These are phyloP conservation scores for Chalcis sispes DNA, from an alignment of 2,888 invertebrate species.

Conservation along the genomic window DNA sequence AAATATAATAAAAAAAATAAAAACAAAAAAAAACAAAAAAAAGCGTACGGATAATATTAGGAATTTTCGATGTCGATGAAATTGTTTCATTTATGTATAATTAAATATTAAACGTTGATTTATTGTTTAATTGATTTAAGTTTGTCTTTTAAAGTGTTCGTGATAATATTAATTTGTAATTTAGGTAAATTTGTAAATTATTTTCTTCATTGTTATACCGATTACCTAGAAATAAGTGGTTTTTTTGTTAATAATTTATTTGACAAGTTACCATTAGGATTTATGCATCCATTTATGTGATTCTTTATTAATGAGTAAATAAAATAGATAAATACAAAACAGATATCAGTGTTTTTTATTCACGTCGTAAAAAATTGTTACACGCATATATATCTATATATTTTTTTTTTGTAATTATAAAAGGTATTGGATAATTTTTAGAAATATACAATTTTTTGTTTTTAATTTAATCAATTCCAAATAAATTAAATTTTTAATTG, in stretches of 20 bases:
- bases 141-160: constrained; percentile 12
- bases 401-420: too few relatives aligned
- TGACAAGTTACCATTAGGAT: constrained; percentile 44
- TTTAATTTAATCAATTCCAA: too few relatives aligned
- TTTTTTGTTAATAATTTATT: constrained; percentile 18
- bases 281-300: constrained; percentile 46
- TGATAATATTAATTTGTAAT: not conserved
- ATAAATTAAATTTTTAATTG: too few relatives aligned
- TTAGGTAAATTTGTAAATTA: not conserved
- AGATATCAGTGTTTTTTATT: not conserved
- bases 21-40: too few relatives aligned
- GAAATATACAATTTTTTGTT: too few relatives aligned
- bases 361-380: too few relatives aligned
- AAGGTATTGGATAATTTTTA: too few relatives aligned
- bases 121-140: constrained; percentile 16
- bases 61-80: constrained; percentile 9
- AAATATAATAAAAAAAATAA: too few relatives aligned
- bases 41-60: not conserved
- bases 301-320: constrained; percentile 52
- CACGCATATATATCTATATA: too few relatives aligned
- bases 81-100: constrained; percentile 9
- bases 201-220: constrained; percentile 18
- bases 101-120: constrained; percentile 8
- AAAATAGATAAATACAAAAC: constrained; percentile 40
- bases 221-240: constrained; percentile 18